Evolutionary conservation across 2,113 vertebrate genomes (phyloP).

Genomic region (Argyrosomus japonicus): DNA sequence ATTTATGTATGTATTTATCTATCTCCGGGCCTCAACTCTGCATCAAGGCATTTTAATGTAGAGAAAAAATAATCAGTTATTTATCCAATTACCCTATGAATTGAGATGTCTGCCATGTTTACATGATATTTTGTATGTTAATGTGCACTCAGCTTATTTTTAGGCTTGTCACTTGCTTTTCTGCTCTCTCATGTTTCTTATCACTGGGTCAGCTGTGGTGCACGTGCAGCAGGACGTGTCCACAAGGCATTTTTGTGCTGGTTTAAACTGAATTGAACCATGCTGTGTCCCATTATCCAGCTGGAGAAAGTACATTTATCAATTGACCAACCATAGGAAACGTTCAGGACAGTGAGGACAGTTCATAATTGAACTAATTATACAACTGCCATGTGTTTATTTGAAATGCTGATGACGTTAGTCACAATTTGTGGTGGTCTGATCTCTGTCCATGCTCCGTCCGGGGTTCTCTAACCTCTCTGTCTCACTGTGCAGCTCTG

Average conservation of each 20-base stretch:
- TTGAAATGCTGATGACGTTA: slow-evolving; percentile 24
- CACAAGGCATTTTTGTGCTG: slow-evolving; percentile 1
- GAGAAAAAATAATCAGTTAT: not conserved
- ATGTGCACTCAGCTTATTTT: not conserved
- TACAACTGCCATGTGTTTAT: slow-evolving; percentile 10
- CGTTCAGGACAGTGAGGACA: not conserved
- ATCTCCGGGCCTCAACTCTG: not conserved
- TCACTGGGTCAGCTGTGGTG: slow-evolving; percentile 43
- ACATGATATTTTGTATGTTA: not conserved
- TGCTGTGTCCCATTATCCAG: slow-evolving; percentile 10
- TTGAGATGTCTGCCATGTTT: not conserved
- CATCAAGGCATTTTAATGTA: not conserved
- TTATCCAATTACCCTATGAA: not conserved
- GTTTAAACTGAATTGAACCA: slow-evolving; percentile 1
- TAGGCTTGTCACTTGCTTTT: not conserved
- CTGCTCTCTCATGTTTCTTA: slow-evolving; percentile 20
- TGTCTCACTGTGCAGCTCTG: slow-evolving; percentile 50
- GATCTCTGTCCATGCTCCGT: slow-evolving; percentile 2
- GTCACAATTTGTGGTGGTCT: slow-evolving; percentile 19
- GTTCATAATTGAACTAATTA: slow-evolving; percentile 4
- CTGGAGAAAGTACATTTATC: not conserved
- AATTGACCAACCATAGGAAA: no score
- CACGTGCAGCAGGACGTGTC: slow-evolving; percentile 12
- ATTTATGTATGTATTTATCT: not conserved
- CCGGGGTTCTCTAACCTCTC: slow-evolving; percentile 26